These are phyloP conservation scores for Drosophila santomea DNA, from an alignment of 1,140 invertebrate genomes.

Conservation along the genomic window DNA sequence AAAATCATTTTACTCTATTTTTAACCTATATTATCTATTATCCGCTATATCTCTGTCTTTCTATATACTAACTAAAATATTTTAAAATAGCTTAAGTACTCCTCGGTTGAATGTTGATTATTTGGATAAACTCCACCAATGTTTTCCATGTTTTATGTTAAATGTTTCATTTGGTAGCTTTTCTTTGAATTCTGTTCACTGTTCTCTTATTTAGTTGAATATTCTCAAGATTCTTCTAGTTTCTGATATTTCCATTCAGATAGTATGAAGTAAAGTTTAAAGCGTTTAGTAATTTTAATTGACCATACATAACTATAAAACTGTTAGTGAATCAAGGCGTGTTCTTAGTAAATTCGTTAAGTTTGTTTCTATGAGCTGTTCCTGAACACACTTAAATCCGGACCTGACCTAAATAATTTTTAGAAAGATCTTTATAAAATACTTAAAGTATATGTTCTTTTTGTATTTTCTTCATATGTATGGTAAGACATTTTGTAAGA, in stretches of 20 bases:
- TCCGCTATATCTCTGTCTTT: conserved; percentile 62
- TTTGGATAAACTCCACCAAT: conserved; percentile 37
- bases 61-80: conserved; percentile 62
- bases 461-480: conserved; percentile 28
- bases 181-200: conserved; percentile 30
- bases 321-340: conserved; percentile 3
- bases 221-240: conserved; percentile 35
- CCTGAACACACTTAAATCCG: conserved; percentile 23
- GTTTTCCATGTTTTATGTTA: conserved; percentile 57
- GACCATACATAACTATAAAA: background rate
- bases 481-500: conserved; percentile 45
- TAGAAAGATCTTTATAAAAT: background rate
- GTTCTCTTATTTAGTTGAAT: conserved; percentile 19
- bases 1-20: conserved; percentile 59
- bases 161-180: conserved; percentile 45
- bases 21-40: conserved; percentile 50
- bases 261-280: conserved; percentile 18
- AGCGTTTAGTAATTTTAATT: conserved; percentile 19
- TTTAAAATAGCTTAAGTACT: conserved; percentile 68
- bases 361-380: conserved; percentile 24
- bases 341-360: conserved; percentile 22
- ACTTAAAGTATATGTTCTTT: conserved; percentile 8
- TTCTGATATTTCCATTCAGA: conserved; percentile 20
- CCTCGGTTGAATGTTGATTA: conserved; percentile 53
- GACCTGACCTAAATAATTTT: background rate